A percentile compares a stretch with the other conserved stretches of the same genome.
Conservation (phyloP, 2,888 invertebrate species). For the Eupithecia insigniata region DNA sequence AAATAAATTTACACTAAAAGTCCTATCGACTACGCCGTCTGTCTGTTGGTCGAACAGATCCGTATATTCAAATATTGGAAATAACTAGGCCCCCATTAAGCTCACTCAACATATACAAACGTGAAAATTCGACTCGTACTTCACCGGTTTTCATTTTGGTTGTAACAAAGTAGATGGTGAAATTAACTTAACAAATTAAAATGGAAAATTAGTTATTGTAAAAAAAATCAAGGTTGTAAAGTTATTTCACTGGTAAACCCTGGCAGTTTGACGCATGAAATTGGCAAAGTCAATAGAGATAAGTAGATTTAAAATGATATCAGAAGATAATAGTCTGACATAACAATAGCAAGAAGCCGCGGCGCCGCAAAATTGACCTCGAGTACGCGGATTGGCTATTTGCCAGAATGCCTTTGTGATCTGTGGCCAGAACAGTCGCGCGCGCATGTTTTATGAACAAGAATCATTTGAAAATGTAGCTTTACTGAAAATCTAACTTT, state of each 20-base stretch:
- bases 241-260: not conserved
- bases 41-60: no score
- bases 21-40: no score
- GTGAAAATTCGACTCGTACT: no score
- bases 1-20: not conserved
- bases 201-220: not conserved
- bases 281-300: constrained; percentile 6
- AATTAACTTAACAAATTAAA: not conserved
- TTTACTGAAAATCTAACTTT: not conserved
- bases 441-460: constrained; percentile 57
- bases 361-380: constrained; percentile 74
- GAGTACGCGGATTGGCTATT: constrained; percentile 66
- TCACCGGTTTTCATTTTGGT: not conserved
- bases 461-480: not conserved
- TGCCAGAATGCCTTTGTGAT: no score
- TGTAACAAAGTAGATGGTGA: not conserved
- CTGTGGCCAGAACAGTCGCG: constrained; percentile 61
- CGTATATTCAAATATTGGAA: no score
- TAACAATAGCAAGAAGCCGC: constrained; percentile 73
- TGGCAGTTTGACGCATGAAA: not conserved
- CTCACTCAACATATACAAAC: no score
- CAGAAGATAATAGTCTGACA: constrained; percentile 60
- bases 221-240: not conserved
- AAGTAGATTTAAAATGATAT: constrained; percentile 33
- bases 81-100: no score